phyloP scores from a whole-genome alignment of 2,797 vertebrate genomes.

The Lemur catta region DNA sequence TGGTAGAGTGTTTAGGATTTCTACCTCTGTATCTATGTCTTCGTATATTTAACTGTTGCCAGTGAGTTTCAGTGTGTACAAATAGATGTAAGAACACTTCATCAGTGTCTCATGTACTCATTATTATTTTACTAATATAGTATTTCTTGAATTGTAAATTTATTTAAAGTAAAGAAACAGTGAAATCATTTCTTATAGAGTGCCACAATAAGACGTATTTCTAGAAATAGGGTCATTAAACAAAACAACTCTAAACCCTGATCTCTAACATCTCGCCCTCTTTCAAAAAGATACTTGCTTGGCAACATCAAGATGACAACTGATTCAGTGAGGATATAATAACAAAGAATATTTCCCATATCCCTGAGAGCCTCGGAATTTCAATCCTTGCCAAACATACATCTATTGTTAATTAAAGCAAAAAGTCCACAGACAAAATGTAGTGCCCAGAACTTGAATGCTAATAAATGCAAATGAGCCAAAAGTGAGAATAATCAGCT shows the following conservation, averaged over 20 bases:
- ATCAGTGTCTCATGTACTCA: not conserved
- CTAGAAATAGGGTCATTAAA: not conserved
- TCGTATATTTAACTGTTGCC: not conserved
- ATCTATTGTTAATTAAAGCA: conserved; percentile 53
- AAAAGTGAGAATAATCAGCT: conserved; percentile 11
- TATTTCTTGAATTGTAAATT: not conserved
- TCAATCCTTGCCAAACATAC: not conserved
- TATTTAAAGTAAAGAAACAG: not conserved
- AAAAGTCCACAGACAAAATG: conserved; percentile 8
- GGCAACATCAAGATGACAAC: not conserved
- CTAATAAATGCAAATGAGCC: conserved; percentile 54
- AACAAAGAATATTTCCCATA: not conserved
- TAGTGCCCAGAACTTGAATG: conserved; percentile 49
- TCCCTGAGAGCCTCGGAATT: conserved; percentile 16
- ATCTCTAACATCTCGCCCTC: not conserved
- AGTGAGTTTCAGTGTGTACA: not conserved
- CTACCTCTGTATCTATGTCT: not conserved
- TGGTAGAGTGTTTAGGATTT: not conserved
- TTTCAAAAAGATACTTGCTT: not conserved
- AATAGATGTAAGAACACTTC: not conserved
- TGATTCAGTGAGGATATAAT: not conserved
- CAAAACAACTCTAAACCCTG: not conserved
- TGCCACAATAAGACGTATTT: not conserved
- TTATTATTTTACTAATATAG: not conserved
- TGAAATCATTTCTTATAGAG: not conserved